Percentiles rank a stretch among this genome's conserved stretches.
Conservation (phyloP, 1,140 invertebrate species). For the Scaptodrosophila lebanonensis region DNA sequence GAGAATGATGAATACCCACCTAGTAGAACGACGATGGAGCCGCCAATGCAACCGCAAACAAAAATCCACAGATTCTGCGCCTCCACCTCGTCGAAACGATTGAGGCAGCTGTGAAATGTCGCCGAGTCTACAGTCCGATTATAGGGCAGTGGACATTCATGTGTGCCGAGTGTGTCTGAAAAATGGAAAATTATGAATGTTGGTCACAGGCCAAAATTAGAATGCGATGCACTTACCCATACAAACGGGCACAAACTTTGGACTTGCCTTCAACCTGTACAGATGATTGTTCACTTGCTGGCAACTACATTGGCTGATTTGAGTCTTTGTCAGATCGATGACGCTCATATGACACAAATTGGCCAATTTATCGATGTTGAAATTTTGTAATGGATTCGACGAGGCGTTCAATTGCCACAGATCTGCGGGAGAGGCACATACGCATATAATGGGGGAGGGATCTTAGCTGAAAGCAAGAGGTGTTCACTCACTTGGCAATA, state of each 20-base stretch:
- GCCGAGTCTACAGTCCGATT: conserved; percentile 63
- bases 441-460: not conserved
- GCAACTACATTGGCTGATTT: conserved; percentile 54
- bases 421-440: conserved; percentile 27
- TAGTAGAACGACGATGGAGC: conserved; percentile 43
- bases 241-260: conserved; percentile 64
- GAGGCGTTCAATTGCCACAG: conserved; percentile 73
- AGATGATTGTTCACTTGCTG: conserved; percentile 66
- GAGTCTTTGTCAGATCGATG: conserved; percentile 64
- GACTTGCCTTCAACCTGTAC: conserved; percentile 43
- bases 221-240: conserved; percentile 49
- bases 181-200: conserved; percentile 31
- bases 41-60: conserved; percentile 51
- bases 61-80: conserved; percentile 51
- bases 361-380: conserved; percentile 50
- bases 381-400: conserved; percentile 54
- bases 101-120: conserved; percentile 52
- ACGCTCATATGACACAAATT: conserved; percentile 65
- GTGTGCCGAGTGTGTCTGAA: conserved; percentile 51
- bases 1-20: conserved; percentile 12
- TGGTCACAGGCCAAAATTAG: conserved; percentile 63
- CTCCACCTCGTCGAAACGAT: conserved; percentile 36
- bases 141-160: conserved; percentile 65
- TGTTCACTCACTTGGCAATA: conserved; percentile 76
- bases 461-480: not conserved